These are phyloP conservation scores for Eumaeus atala DNA, from an alignment of 1,140 invertebrate species.

Conservation along the genomic window DNA sequence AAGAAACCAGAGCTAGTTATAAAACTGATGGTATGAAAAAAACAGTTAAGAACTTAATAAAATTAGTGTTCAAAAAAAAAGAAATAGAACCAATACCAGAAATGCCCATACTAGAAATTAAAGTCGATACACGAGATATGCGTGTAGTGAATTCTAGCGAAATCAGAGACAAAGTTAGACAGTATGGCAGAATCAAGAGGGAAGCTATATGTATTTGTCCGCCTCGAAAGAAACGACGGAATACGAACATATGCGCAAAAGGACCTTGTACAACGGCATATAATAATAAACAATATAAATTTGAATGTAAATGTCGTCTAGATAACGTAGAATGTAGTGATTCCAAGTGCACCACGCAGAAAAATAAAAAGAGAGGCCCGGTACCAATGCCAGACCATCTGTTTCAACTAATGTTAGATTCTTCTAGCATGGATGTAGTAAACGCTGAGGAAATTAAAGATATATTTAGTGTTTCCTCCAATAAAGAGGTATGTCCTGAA, in stretches of 20 bases:
- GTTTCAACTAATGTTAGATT: conserved; percentile 38
- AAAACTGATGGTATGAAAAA: neutral
- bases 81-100: neutral
- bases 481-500: conserved; percentile 24
- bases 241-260: conserved; percentile 21
- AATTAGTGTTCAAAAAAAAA: neutral
- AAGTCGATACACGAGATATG: conserved; percentile 11
- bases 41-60: neutral
- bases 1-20: too few species aligned
- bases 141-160: conserved; percentile 8
- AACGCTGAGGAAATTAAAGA: conserved; percentile 37
- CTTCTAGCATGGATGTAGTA: conserved; percentile 34
- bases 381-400: conserved; percentile 23
- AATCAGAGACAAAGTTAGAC: conserved; percentile 7
- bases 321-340: conserved; percentile 29
- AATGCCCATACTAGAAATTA: conserved; percentile 8
- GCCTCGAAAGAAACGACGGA: conserved; percentile 19
- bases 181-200: conserved; percentile 4
- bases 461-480: conserved; percentile 18
- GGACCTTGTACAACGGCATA: conserved; percentile 29
- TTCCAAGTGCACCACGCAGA: conserved; percentile 20
- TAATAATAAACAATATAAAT: conserved; percentile 28
- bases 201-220: conserved; percentile 33
- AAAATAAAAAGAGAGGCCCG: conserved; percentile 13
- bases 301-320: conserved; percentile 31